phyloP scores from a whole-genome alignment of 2,888 invertebrate genomes.

The Tholera decimalis region DNA sequence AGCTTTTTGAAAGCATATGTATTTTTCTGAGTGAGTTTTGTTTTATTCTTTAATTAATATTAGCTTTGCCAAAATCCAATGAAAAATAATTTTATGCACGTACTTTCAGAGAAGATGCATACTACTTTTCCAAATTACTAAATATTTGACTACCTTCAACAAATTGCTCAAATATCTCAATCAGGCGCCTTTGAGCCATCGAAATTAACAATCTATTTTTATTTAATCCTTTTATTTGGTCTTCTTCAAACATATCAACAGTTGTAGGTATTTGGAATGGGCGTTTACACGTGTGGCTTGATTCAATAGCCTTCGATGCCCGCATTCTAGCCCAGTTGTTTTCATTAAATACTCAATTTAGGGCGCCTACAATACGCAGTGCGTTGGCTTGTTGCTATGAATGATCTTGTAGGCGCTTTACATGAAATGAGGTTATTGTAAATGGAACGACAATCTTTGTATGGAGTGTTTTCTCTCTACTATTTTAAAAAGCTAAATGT shows the following conservation, averaged over 20 bases:
- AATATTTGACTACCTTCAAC: background rate
- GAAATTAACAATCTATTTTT: background rate
- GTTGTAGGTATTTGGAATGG: conserved; percentile 34
- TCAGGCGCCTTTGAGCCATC: background rate
- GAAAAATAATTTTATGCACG: background rate
- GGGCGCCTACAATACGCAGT: conserved; percentile 44
- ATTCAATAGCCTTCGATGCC: conserved; percentile 15
- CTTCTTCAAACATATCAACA: conserved; percentile 34
- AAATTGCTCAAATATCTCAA: background rate
- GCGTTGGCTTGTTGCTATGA: conserved; percentile 34
- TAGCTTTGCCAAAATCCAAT: background rate
- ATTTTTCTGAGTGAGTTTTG: conserved; percentile 48
- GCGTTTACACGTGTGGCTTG: conserved; percentile 30
- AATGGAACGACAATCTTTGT: background rate
- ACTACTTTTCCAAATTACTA: no score
- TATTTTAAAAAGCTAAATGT: no score
- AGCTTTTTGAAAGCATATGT: conserved; percentile 43
- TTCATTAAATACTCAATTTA: conserved; percentile 13
- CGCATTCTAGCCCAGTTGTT: conserved; percentile 3
- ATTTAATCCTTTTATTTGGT: background rate
- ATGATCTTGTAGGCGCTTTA: conserved; percentile 12
- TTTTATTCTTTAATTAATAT: background rate
- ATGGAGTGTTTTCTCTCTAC: background rate
- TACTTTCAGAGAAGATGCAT: background rate
- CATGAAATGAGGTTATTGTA: background rate